These are phyloP conservation scores for Macquaria ambigua DNA, from an alignment of 2,113 vertebrate species.

Conservation along the genomic window DNA sequence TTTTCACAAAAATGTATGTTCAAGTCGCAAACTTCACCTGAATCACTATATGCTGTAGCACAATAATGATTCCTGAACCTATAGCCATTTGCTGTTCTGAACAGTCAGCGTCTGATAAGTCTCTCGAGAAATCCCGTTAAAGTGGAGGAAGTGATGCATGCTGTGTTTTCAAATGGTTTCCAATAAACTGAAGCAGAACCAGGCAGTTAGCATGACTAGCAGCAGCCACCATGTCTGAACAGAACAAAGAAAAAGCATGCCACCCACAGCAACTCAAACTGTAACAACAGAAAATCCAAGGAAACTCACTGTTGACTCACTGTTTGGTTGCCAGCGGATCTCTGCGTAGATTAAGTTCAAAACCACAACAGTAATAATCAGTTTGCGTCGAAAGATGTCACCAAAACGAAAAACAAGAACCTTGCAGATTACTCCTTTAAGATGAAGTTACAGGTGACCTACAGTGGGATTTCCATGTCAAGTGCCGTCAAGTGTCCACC, in stretches of 20 bases:
- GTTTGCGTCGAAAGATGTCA: constrained; percentile 35
- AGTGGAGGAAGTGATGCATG: neutral
- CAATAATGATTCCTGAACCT: neutral
- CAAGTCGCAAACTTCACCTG: neutral
- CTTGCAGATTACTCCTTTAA: constrained; percentile 2
- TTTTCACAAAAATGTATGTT: neutral
- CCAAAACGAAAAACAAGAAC: constrained; percentile 24
- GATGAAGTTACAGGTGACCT: neutral
- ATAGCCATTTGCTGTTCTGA: neutral
- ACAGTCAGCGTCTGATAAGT: neutral
- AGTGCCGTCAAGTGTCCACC: too few species aligned
- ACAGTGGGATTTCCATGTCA: neutral
- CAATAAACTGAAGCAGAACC: neutral
- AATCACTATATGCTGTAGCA: too few species aligned
- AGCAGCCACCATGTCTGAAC: neutral
- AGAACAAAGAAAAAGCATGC: neutral
- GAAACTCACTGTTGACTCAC: constrained; percentile 45
- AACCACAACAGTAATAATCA: constrained; percentile 46
- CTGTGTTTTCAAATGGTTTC: neutral
- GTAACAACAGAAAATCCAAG: constrained; percentile 4
- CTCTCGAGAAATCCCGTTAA: neutral
- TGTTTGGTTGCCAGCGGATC: constrained; percentile 37
- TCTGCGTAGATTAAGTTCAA: constrained; percentile 34
- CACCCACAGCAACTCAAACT: constrained; percentile 15
- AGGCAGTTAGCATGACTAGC: neutral